These are phyloP conservation scores for Tillus elongatus DNA, from an alignment of 2,888 invertebrate species.

Conservation along the genomic window DNA sequence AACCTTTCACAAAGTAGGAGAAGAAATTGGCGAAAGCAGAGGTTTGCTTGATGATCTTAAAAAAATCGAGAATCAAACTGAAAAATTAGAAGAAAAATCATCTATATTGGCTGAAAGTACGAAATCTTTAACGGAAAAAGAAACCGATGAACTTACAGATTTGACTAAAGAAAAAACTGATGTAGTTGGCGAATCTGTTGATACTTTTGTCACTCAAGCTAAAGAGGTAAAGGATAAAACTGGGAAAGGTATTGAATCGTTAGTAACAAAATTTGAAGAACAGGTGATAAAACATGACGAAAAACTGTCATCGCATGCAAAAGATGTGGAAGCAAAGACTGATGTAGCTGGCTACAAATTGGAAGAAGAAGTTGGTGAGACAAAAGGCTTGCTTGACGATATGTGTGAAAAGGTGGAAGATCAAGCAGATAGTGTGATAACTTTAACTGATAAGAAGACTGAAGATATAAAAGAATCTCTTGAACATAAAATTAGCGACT, in stretches of 20 bases:
- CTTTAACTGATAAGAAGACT: too few relatives aligned
- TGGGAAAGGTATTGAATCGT: constrained; percentile 6
- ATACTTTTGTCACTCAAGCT: not conserved
- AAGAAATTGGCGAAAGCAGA: too few relatives aligned
- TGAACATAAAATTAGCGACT: too few relatives aligned
- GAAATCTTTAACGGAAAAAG: too few relatives aligned
- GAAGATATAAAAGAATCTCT: too few relatives aligned
- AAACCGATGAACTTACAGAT: too few relatives aligned
- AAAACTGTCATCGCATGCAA: not conserved
- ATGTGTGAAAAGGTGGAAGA: constrained; percentile 3
- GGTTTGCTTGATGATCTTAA: too few relatives aligned
- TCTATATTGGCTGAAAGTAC: too few relatives aligned
- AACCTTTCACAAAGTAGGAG: too few relatives aligned
- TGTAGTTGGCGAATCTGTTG: constrained; percentile 3
- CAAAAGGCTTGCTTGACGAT: not conserved
- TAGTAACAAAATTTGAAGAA: too few relatives aligned
- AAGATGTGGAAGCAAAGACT: constrained; percentile 2
- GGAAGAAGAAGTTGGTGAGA: not conserved
- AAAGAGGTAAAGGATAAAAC: constrained; percentile 10
- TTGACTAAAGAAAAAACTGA: constrained; percentile 6
- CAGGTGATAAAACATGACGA: too few relatives aligned
- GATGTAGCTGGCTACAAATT: constrained; percentile 6
- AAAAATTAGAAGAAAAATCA: constrained; percentile 12
- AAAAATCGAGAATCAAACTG: constrained; percentile 12
- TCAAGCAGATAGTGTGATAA: too few relatives aligned